These are phyloP conservation scores for Eudasyphora cyanicolor DNA, from an alignment of 2,888 invertebrate genomes.

Conservation along the genomic window DNA sequence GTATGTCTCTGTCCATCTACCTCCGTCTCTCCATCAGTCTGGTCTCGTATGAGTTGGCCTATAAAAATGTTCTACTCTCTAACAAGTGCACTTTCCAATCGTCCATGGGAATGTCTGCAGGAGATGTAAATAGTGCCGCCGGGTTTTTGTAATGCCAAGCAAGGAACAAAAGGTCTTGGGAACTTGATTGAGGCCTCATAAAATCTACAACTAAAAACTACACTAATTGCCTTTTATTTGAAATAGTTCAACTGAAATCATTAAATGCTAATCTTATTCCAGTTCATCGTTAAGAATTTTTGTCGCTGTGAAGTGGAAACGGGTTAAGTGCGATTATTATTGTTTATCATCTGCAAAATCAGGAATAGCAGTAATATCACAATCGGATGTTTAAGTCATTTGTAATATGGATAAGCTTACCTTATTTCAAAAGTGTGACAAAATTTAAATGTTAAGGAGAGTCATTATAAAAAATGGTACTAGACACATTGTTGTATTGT, in stretches of 20 bases:
- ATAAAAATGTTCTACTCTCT: slow-evolving; percentile 4
- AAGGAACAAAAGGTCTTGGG: slow-evolving; percentile 8
- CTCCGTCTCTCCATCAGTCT: not conserved
- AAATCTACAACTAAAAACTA: not conserved
- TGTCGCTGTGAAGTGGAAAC: not conserved
- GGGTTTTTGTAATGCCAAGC: not conserved
- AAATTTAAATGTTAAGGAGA: too few relatives aligned
- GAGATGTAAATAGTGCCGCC: not conserved
- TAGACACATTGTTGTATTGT: too few relatives aligned
- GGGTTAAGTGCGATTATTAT: not conserved
- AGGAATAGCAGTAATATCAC: too few relatives aligned
- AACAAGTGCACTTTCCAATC: slow-evolving; percentile 13
- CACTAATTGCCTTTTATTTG: slow-evolving; percentile 7
- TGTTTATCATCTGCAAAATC: too few relatives aligned
- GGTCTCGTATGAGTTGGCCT: slow-evolving; percentile 12
- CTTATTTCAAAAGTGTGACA: too few relatives aligned
- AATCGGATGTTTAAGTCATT: too few relatives aligned
- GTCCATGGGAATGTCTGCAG: not conserved
- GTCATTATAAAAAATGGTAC: too few relatives aligned
- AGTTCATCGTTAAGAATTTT: not conserved
- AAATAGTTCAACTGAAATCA: not conserved
- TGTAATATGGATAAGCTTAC: too few relatives aligned
- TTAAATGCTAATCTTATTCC: not conserved
- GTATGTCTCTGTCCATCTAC: not conserved
- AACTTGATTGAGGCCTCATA: not conserved